Percentiles rank a stretch among this genome's conserved stretches.
Evolutionary conservation across 2,888 invertebrate species (phyloP).

Genomic region (Flexamia atlantica): DNA sequence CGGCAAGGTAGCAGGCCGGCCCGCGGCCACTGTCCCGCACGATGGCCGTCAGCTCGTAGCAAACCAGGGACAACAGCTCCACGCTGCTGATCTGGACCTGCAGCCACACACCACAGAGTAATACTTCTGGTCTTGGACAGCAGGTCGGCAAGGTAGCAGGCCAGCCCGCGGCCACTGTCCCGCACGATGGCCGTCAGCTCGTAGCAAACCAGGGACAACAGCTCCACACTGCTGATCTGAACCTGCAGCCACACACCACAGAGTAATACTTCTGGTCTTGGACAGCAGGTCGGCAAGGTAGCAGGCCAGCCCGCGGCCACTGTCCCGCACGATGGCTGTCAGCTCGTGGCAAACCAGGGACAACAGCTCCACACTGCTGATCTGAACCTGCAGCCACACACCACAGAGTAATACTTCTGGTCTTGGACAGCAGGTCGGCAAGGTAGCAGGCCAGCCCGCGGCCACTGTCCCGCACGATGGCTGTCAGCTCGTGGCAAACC

Average conservation of each 20-base stretch:
- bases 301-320: conserved; percentile 86
- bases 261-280: too few species aligned
- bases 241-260: conserved; percentile 78
- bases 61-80: conserved; percentile 84
- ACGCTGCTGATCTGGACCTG: conserved; percentile 87
- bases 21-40: conserved; percentile 87
- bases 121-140: conserved; percentile 86
- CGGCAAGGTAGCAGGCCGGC: conserved; percentile 86
- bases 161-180: conserved; percentile 86
- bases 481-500: conserved; percentile 84
- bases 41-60: conserved; percentile 84
- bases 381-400: conserved; percentile 87
- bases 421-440: conserved; percentile 85
- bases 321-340: conserved; percentile 86
- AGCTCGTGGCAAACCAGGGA: conserved; percentile 85
- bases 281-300: conserved; percentile 87
- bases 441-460: conserved; percentile 88
- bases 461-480: conserved; percentile 87
- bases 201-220: conserved; percentile 84
- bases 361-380: conserved; percentile 86
- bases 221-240: conserved; percentile 86
- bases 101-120: too few species aligned
- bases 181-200: conserved; percentile 86
- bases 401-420: too few species aligned
- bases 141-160: conserved; percentile 86